Conservation (phyloP, 1,140 invertebrate species). For the Anoplophora glabripennis region DNA sequence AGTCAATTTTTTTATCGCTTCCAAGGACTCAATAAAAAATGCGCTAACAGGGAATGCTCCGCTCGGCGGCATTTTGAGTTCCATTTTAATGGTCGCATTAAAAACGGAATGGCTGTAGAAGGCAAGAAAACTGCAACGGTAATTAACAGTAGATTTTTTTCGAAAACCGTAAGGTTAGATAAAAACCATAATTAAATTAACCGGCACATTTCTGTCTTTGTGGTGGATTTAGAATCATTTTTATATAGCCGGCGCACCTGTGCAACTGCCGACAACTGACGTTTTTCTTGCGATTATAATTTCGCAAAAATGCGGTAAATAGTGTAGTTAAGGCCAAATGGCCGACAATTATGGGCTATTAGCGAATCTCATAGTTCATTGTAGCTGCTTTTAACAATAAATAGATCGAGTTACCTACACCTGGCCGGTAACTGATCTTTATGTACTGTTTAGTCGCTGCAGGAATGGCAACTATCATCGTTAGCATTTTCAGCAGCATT, state of each 20-base stretch:
- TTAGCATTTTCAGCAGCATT: slow-evolving; percentile 12
- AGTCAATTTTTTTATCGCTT: no score
- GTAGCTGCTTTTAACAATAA: slow-evolving; percentile 16
- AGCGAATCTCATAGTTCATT: slow-evolving; percentile 21
- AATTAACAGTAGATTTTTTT: neutral
- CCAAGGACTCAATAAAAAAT: no score
- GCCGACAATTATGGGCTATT: slow-evolving; percentile 23
- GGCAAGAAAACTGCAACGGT: neutral
- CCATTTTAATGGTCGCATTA: no score
- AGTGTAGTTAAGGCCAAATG: slow-evolving; percentile 24
- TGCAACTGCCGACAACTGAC: slow-evolving; percentile 2
- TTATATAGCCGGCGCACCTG: slow-evolving; percentile 22
- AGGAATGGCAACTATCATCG: slow-evolving; percentile 14
- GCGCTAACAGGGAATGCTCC: no score
- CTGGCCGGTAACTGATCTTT: slow-evolving; percentile 16
- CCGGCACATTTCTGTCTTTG: slow-evolving; percentile 13
- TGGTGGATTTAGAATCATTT: slow-evolving; percentile 17
- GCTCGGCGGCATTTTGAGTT: no score
- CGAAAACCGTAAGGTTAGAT: slow-evolving; percentile 1
- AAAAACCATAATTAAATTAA: slow-evolving; percentile 19
- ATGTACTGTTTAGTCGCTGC: slow-evolving; percentile 15
- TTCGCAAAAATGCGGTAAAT: slow-evolving; percentile 38
- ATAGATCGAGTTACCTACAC: slow-evolving; percentile 20
- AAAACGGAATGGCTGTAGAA: no score
- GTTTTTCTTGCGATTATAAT: slow-evolving; percentile 24